A percentile compares a stretch with the other conserved stretches of the same genome.
phyloP scores from a whole-genome alignment of 2,797 vertebrate genomes.

The Gymnopithys bicolor region DNA sequence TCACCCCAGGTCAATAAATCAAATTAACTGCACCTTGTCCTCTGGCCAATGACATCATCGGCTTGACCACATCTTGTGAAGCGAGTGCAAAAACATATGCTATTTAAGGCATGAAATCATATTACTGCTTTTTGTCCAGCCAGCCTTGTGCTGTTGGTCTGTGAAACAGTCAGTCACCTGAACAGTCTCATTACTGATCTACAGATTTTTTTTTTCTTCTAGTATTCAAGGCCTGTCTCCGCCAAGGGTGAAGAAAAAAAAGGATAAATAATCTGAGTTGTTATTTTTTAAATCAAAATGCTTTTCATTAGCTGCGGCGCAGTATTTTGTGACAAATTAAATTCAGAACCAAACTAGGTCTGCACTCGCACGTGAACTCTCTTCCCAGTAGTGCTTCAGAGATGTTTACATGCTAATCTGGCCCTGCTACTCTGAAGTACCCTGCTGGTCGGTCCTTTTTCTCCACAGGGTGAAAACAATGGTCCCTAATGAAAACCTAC shows the following conservation, averaged over 20 bases:
- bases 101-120: constrained; percentile 77
- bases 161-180: constrained; percentile 65
- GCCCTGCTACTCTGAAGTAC: constrained; percentile 20
- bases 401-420: constrained; percentile 51
- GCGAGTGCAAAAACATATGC: constrained; percentile 75
- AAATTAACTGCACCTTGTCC: constrained; percentile 83
- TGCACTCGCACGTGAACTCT: constrained; percentile 7
- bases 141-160: constrained; percentile 55
- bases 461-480: constrained; percentile 45
- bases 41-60: constrained; percentile 80
- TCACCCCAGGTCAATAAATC: constrained; percentile 82
- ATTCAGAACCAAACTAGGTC: constrained; percentile 28
- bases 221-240: constrained; percentile 39
- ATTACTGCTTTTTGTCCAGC: constrained; percentile 72
- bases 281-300: constrained; percentile 62
- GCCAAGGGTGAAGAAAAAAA: not conserved
- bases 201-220: not conserved
- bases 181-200: constrained; percentile 48
- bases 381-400: constrained; percentile 1
- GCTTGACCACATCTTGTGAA: constrained; percentile 79
- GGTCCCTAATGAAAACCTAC: constrained; percentile 38
- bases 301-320: constrained; percentile 44
- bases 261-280: not conserved
- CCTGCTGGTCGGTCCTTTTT: constrained; percentile 15
- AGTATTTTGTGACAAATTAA: constrained; percentile 61